phyloP scores from a whole-genome alignment of 1,140 invertebrate species.

The Lycorma delicatula region DNA sequence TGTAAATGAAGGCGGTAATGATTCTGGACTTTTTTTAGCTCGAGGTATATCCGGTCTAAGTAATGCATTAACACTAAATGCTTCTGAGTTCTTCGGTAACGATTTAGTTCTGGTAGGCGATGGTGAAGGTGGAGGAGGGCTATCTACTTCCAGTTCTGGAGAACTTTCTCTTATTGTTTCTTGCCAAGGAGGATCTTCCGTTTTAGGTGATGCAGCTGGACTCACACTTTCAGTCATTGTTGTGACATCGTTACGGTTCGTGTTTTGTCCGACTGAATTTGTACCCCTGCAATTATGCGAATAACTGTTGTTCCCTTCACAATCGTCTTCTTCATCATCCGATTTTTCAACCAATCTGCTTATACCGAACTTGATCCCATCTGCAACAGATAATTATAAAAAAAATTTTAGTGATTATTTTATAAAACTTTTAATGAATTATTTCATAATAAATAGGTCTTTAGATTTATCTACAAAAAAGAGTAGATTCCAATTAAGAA shows the following conservation, averaged over 20 bases:
- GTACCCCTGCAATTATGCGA: too few relatives aligned
- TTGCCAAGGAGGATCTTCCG: slow-evolving; percentile 28
- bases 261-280: slow-evolving; percentile 9
- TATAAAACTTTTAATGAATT: too few relatives aligned
- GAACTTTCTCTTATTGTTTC: slow-evolving; percentile 38
- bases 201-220: slow-evolving; percentile 23
- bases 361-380: slow-evolving; percentile 63
- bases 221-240: slow-evolving; percentile 42
- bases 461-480: too few relatives aligned
- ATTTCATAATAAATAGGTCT: too few relatives aligned
- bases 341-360: slow-evolving; percentile 47
- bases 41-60: slow-evolving; percentile 64
- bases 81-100: slow-evolving; percentile 44
- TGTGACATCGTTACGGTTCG: slow-evolving; percentile 45
- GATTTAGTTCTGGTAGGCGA: slow-evolving; percentile 36
- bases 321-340: slow-evolving; percentile 24
- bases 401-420: too few relatives aligned
- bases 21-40: slow-evolving; percentile 42
- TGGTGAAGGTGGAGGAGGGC: slow-evolving; percentile 45
- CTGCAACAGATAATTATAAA: slow-evolving; percentile 49
- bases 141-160: slow-evolving; percentile 61
- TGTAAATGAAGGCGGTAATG: slow-evolving; percentile 40
- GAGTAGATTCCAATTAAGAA: too few relatives aligned
- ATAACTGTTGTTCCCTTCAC: slow-evolving; percentile 14
- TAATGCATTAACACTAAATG: slow-evolving; percentile 68